Percentiles rank a stretch among this genome's conserved stretches.
Evolutionary conservation across 2,888 invertebrate genomes (phyloP).

Genomic region (Mystacides longicornis): DNA sequence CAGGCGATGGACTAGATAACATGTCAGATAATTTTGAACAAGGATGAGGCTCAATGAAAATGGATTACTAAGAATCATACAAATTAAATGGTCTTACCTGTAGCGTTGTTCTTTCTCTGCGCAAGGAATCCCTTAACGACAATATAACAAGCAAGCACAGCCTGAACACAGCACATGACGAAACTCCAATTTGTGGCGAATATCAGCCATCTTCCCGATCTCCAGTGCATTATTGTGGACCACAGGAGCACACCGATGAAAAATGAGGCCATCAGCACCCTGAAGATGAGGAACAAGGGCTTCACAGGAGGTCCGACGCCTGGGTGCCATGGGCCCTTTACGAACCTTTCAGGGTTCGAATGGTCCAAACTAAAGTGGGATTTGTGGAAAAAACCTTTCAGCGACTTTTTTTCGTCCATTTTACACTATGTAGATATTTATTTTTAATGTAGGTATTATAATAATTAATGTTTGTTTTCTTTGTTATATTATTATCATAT

Average conservation of each 20-base stretch:
- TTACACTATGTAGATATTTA: no score
- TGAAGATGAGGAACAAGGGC: slow-evolving; percentile 16
- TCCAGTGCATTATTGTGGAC: slow-evolving; percentile 18
- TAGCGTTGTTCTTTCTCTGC: slow-evolving; percentile 4
- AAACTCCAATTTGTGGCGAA: slow-evolving; percentile 52
- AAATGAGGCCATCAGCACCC: slow-evolving; percentile 15
- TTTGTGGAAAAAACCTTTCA: slow-evolving; percentile 16
- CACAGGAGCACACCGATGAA: slow-evolving; percentile 15
- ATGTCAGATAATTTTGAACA: no score
- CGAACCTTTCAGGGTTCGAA: slow-evolving; percentile 19
- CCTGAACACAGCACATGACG: slow-evolving; percentile 46
- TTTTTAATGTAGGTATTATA: no score
- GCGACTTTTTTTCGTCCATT: slow-evolving; percentile 12
- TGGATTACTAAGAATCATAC: no score
- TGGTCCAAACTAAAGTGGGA: slow-evolving; percentile 17
- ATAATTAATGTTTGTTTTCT: no score
- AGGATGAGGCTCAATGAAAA: no score
- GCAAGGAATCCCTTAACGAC: slow-evolving; percentile 38
- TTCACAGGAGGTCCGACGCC: slow-evolving; percentile 4
- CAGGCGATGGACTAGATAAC: no score
- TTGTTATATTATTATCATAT: no score
- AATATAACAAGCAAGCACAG: slow-evolving; percentile 46
- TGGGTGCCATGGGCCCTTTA: slow-evolving; percentile 21
- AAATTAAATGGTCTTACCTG: background rate
- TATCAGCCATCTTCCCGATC: slow-evolving; percentile 44